Percentiles rank a stretch among this genome's conserved stretches.
Conservation (phyloP, 2,113 vertebrate species). For the Solea solea region DNA sequence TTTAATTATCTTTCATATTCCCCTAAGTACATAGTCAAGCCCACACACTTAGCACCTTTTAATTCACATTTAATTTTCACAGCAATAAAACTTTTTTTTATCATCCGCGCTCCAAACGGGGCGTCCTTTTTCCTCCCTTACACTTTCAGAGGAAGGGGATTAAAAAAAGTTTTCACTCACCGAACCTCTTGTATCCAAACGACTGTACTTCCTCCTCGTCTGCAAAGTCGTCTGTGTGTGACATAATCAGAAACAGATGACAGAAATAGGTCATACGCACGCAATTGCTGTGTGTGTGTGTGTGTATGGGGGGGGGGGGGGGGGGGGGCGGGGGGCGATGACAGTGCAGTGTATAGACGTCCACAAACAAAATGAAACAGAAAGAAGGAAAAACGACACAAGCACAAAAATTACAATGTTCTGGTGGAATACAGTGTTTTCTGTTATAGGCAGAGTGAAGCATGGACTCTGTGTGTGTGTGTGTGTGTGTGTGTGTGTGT, state of each 20-base stretch:
- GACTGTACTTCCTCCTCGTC: constrained; percentile 99
- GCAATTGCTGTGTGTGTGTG: neutral
- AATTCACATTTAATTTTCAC: constrained; percentile 27
- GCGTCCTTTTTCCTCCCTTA: neutral
- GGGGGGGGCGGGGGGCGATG: neutral
- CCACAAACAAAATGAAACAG: constrained; percentile 21
- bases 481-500: constrained; percentile 47
- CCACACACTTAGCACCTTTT: constrained; percentile 49
- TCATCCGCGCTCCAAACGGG: constrained; percentile 12
- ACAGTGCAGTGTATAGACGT: constrained; percentile 10
- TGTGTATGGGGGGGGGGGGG: neutral
- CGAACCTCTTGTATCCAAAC: constrained; percentile 99
- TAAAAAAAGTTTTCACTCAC: constrained; percentile 83
- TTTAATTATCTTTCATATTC: neutral
- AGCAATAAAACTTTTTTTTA: constrained; percentile 36
- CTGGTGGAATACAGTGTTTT: constrained; percentile 5
- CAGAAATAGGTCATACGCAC: constrained; percentile 24
- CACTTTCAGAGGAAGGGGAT: constrained; percentile 24
- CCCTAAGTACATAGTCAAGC: constrained; percentile 9
- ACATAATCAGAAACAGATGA: constrained; percentile 71
- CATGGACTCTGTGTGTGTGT: constrained; percentile 20
- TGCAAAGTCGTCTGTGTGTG: constrained; percentile 90
- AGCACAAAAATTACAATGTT: neutral
- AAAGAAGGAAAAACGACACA: constrained; percentile 3
- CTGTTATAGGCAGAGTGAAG: constrained; percentile 8